Evolutionary conservation across 2,888 invertebrate species (phyloP), one percentile per base, ranked within the genome.

Genomic region (Euphydryas editha): DNA sequence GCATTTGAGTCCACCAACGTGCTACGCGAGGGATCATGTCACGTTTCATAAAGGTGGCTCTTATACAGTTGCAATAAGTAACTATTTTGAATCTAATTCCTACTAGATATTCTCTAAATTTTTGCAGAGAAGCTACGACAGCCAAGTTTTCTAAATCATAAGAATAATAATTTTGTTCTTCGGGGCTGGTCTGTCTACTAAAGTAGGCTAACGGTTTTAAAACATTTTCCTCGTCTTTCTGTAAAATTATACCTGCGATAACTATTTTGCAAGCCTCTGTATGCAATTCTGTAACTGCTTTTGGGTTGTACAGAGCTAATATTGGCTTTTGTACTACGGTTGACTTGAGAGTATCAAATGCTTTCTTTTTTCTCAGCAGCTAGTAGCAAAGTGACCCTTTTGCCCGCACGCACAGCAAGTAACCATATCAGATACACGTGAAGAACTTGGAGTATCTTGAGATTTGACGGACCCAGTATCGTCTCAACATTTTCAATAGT

Each of bases 51-150:
- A 58, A 51, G 3, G 72, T 74, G 1, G 64, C 49, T 7, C 73
- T 57, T 0, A 76, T 30, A 0, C 75, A 72, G 37, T 67, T 72
- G 59, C 76, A 74, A 21, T 75, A 74, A 0, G 71, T 74, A 6
- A 68, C 51, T 3, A 76, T 64, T 20, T 44, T 72, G 39, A 76
- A 76, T 4, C 24, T 6, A 2, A 70, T 64, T 0, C 73, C 73
- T 10, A 72, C 5, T 6, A 73, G 37, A 54, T 73, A 76, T 1
- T 72, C 68, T 3, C 75, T 54, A 54, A 76, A 76, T 8, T 64
- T 61, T n/a, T 58, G 65, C 13, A 74, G 46, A 0, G 72, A 69
- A 6, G 68, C 67, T 1, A 75, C 51, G 5, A 74, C 71, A 0
- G 74, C 72, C 1, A 75, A 42, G 1, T 72, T 70, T 30, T 75